Evolutionary conservation across 2,888 invertebrate genomes (phyloP).

Genomic region (Aphrophora alni): DNA sequence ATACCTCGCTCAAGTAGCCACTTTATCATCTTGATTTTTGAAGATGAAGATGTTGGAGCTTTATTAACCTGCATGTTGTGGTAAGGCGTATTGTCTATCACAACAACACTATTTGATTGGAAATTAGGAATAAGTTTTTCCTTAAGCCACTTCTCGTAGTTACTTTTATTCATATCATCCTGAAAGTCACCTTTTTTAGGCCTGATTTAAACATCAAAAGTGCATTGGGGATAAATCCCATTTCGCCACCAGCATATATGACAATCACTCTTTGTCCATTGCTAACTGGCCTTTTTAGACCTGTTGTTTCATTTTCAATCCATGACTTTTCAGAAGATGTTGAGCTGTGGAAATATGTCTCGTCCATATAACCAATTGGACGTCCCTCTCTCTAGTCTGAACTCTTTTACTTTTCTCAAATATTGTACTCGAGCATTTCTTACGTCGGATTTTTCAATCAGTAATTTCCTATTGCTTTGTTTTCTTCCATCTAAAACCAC

Average conservation of each 20-base stretch:
- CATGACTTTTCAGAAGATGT: background rate
- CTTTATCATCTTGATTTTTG: too few relatives aligned
- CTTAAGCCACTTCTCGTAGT: constrained; percentile 10
- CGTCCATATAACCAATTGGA: constrained; percentile 18
- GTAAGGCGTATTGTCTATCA: too few relatives aligned
- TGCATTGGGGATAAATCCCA: background rate
- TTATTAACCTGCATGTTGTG: too few relatives aligned
- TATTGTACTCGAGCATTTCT: background rate
- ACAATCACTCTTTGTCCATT: background rate
- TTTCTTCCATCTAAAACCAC: constrained; percentile 12
- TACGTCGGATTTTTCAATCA: background rate
- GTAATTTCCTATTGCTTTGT: background rate
- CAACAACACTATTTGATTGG: background rate
- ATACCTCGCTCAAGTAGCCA: too few relatives aligned
- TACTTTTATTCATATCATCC: too few relatives aligned
- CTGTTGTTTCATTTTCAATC: background rate
- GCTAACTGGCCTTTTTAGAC: background rate
- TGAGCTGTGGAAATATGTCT: too few relatives aligned
- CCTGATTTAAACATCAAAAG: constrained; percentile 7
- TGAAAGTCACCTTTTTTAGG: constrained; percentile 8
- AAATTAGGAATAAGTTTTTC: constrained; percentile 17
- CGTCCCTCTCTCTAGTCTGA: background rate
- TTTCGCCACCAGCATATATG: constrained; percentile 21
- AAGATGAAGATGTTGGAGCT: too few relatives aligned
- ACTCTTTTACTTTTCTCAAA: background rate